These are phyloP conservation scores for Zaprionus camerounensis DNA, from an alignment of 1,140 invertebrate species.

Conservation along the genomic window DNA sequence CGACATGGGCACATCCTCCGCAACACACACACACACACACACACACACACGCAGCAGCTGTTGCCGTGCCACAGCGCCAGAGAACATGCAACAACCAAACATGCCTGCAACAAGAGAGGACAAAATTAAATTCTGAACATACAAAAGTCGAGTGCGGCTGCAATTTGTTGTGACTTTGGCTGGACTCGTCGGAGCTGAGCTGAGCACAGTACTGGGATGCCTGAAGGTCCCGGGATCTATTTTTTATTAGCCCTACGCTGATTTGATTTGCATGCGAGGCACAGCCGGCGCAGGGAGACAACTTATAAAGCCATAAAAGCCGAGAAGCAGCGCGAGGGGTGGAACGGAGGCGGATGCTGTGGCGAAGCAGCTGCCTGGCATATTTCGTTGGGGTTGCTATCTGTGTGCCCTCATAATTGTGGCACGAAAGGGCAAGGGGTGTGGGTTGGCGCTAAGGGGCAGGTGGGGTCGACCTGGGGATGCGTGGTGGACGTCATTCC, in stretches of 20 bases:
- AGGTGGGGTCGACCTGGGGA: background rate
- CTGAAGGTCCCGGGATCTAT: conserved; percentile 32
- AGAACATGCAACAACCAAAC: background rate
- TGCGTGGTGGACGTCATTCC: conserved; percentile 51
- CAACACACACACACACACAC: background rate
- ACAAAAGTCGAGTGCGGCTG: conserved; percentile 36
- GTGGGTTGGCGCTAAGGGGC: background rate
- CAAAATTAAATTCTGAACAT: conserved; percentile 51
- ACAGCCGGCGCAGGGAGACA: conserved; percentile 21
- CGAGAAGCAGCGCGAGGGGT: background rate
- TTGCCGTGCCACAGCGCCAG: background rate
- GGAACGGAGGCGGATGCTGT: conserved; percentile 6
- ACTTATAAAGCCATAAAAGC: conserved; percentile 44
- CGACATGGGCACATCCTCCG: background rate
- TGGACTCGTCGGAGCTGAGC: background rate
- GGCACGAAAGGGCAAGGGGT: conserved; percentile 4
- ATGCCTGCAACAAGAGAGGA: conserved; percentile 18
- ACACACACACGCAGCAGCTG: background rate
- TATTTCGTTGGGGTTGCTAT: conserved; percentile 65
- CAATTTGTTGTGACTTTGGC: conserved; percentile 57
- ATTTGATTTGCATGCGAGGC: conserved; percentile 51
- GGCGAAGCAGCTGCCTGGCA: conserved; percentile 45
- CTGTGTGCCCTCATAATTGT: conserved; percentile 69
- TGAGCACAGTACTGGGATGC: conserved; percentile 16
- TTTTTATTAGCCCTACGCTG: conserved; percentile 46